Evolutionary conservation across 2,113 vertebrate genomes (phyloP).

Genomic region (Carlito syrichta): DNA sequence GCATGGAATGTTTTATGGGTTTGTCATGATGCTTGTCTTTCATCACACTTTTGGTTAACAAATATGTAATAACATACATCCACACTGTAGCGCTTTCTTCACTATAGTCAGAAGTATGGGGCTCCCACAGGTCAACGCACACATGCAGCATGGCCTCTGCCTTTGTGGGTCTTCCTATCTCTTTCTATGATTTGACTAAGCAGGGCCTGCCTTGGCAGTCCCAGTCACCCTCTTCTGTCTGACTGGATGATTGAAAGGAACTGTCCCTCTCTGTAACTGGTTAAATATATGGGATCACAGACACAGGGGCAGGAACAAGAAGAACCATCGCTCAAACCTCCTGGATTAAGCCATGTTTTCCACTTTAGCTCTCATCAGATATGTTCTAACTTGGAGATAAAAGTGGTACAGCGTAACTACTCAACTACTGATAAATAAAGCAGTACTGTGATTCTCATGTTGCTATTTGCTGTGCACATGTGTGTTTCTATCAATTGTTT

Average conservation of each 20-base stretch:
- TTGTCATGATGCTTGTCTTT: no score
- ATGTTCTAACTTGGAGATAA: neutral
- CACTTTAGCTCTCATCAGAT: neutral
- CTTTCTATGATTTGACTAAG: neutral
- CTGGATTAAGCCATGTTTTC: neutral
- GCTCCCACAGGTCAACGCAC: neutral
- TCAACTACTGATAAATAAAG: neutral
- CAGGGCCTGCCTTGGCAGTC: neutral
- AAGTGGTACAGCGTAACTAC: neutral
- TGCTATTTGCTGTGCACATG: neutral
- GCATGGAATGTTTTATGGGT: neutral
- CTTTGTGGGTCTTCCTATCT: neutral
- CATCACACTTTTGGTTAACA: no score
- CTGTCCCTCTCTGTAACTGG: neutral
- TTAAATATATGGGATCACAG: neutral
- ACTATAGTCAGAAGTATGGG: neutral
- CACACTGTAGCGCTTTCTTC: neutral
- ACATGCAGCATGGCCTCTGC: neutral
- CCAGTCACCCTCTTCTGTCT: neutral
- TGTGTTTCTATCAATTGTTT: neutral
- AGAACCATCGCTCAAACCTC: conserved; percentile 6
- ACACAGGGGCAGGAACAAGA: neutral
- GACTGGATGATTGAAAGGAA: neutral
- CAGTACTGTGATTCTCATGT: neutral
- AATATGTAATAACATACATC: neutral